Evolutionary conservation across 1,140 invertebrate genomes (phyloP), one percentile per base, ranked within the genome.

Genomic region (Neodiprion fabricii): DNA sequence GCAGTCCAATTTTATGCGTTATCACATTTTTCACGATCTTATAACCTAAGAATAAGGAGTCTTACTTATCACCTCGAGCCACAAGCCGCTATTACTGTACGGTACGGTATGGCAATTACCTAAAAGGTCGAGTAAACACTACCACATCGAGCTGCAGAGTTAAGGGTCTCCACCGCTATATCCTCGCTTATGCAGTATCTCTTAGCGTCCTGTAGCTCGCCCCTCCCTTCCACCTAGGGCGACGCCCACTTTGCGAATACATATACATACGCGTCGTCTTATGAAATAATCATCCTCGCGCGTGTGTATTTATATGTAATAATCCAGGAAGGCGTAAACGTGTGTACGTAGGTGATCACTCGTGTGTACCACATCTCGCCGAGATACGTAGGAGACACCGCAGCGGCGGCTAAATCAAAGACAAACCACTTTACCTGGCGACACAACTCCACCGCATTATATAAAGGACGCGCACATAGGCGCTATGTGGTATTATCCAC

Each of bases 111-210:
- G 84, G 83, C 85, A 88, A 88, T 88, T 88, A 88, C 85, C 87
- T 88, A 88, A 88, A 88, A 88, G 87, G 86, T 86, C 84, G 84
- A 83, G 85, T 87, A 88, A 88, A 88, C 87, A 88, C 87, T 88
- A 88, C 87, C 84, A 61, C 53, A 61, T 12, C 81, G 82, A 79
- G 81, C 83, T 78, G 79, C 69, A 48, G 83, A 87, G 85, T 86
- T 85, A 85, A 86, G 85, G 85, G 85, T 83, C 68, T 61, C 53
- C 53, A 61, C 53, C 53, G 53, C 5, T 61, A 61, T 40, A 40
- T 61, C n/a, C 53, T 61, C 53, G 53, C 11, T 61, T 17, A 40
- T 40, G 11, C 53, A 61, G 53, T 61, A 61, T 61, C 53, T 23
- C 68, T 69, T 7, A 47, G 68, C 68, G 14, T 17, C 53, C 53